phyloP scores from a whole-genome alignment of 2,113 vertebrate genomes.

The Regulus satrapa region DNA sequence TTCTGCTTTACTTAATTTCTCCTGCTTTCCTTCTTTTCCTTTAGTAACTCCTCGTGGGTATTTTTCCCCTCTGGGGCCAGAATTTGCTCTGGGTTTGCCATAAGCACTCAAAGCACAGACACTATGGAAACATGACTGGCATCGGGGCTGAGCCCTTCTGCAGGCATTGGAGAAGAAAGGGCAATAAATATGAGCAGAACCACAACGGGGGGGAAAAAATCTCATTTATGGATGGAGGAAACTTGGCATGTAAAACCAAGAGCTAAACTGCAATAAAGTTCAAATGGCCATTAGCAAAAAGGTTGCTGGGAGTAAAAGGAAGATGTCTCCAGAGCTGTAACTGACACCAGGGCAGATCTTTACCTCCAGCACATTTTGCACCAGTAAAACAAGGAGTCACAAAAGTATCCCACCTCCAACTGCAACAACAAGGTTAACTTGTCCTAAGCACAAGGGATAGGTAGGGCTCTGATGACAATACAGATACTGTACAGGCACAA shows the following conservation, averaged over 20 bases:
- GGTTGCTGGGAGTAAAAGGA: background rate
- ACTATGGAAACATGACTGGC: background rate
- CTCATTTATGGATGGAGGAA: background rate
- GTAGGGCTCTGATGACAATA: background rate
- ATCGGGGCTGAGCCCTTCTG: background rate
- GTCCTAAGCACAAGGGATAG: background rate
- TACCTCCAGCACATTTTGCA: background rate
- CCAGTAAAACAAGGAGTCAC: background rate
- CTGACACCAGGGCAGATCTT: background rate
- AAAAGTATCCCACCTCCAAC: background rate
- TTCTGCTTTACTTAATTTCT: background rate
- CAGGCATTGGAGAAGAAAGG: background rate
- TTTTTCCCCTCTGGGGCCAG: background rate
- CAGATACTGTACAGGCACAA: rapidly evolving
- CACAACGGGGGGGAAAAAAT: rapidly evolving
- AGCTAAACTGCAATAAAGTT: background rate
- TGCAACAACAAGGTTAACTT: background rate
- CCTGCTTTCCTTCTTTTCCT: background rate
- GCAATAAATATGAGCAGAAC: background rate
- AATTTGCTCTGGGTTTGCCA: background rate
- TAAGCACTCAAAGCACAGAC: background rate
- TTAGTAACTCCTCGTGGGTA: background rate
- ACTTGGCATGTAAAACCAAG: background rate
- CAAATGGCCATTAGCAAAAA: background rate
- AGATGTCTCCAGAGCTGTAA: background rate